phyloP scores from a whole-genome alignment of 2,113 vertebrate species.

The Pitta sordida region DNA sequence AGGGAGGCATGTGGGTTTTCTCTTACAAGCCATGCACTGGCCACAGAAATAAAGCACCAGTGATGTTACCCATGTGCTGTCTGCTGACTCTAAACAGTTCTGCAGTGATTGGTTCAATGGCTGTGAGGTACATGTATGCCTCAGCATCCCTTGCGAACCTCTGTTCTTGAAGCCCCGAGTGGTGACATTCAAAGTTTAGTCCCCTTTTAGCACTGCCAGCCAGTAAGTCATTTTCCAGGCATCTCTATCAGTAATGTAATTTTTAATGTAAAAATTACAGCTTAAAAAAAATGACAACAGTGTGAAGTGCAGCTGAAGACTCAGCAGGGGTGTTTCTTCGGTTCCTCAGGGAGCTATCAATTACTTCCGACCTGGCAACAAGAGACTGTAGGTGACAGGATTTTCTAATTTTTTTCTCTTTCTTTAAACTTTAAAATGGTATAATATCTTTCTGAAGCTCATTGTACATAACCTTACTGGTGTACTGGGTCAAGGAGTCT shows the following conservation, averaged over 20 bases:
- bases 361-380: not conserved
- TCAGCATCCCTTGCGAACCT: not conserved
- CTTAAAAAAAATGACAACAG: not conserved
- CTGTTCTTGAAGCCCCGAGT: not conserved
- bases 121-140: accelerated
- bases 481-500: not conserved
- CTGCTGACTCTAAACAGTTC: not conserved
- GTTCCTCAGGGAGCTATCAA: not conserved
- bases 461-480: not conserved
- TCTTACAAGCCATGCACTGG: not conserved
- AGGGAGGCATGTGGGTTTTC: not conserved
- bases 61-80: accelerated
- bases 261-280: not conserved
- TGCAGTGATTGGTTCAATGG: accelerated
- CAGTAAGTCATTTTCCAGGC: not conserved
- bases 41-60: not conserved
- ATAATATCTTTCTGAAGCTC: not conserved
- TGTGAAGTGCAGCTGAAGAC: not conserved
- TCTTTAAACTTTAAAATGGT: not conserved
- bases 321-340: not conserved
- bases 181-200: not conserved
- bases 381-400: not conserved
- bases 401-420: not conserved
- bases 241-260: not conserved
- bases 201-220: not conserved